Evolutionary conservation across 2,797 vertebrate genomes (phyloP), one percentile per base, ranked within the genome.

Genomic region (Apodemus agrarius): DNA sequence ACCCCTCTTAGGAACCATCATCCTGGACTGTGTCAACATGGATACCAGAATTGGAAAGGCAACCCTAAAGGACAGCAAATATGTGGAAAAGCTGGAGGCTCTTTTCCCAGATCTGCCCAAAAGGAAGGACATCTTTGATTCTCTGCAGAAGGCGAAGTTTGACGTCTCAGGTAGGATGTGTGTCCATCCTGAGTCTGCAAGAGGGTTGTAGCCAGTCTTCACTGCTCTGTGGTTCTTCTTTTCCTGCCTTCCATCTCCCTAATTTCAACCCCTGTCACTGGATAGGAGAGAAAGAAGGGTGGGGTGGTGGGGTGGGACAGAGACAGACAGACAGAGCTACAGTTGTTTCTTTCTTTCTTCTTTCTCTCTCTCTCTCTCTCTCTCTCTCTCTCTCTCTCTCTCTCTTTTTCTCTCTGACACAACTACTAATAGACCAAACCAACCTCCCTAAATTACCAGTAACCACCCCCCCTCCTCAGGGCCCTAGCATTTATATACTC

Each of bases 1-100:
- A n/a, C 67, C 10, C 0, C 63, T 63, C 46, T 0, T 95, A 99
- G 99, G 98, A 13, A 98, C 99, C 0, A 99, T 99, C 86, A 94
- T 99, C 80, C 83, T 99, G 94, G 99, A 99, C 98, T 99, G 99
- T n/a, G 98, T 99, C 86, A 99, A 99, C 98, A 99, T 99, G 99
- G 99, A 99, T 9, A 99, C 98, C 0, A 99, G 98, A 0, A 99
- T 99, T 0, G 99, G 99, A 63, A 99, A 99, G 97, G 99, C 99
- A 89, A 99, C 99, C 0, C 99, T 98, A 1, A 99, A 99, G 98
- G 99, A 99, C 85, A 98, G 91, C 13, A 98, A 98, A 21, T 98
- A 98, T 0, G 98, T 98, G 2, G 96, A 98, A 3, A 97, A 98
- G 81, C 97, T 99, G 0, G 99, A 99, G 98, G 95, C 94, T 0